These are phyloP conservation scores for Clarias fuscus DNA, from an alignment of 2,797 vertebrate genomes.

Conservation along the genomic window DNA sequence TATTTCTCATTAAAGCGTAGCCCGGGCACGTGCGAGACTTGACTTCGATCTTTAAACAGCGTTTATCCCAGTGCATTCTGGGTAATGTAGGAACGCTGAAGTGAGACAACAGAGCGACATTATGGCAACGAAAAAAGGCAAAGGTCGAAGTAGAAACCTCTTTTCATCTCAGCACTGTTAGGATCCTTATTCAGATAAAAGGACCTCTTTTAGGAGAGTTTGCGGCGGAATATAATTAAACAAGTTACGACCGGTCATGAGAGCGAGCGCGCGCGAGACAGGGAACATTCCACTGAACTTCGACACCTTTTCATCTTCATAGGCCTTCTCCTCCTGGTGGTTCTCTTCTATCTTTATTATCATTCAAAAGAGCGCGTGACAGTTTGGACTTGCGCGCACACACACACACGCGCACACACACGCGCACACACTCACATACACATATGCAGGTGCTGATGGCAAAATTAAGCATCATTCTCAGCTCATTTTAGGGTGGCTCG, in stretches of 20 bases:
- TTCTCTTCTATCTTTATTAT: background rate
- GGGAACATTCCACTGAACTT: background rate
- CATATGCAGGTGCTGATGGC: slow-evolving; percentile 11
- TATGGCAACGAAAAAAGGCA: background rate
- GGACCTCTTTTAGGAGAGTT: background rate
- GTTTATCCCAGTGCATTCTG: background rate
- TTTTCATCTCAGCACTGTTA: background rate
- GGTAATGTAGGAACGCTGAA: background rate
- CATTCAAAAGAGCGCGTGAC: slow-evolving; percentile 26
- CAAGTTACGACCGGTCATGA: background rate
- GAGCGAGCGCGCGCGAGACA: background rate
- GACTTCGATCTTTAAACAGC: too few species aligned
- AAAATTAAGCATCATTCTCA: background rate
- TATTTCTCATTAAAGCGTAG: too few species aligned
- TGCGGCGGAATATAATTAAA: background rate
- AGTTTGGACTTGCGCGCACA: slow-evolving; percentile 30
- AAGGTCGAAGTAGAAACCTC: background rate
- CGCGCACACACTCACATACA: background rate
- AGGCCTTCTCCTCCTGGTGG: background rate
- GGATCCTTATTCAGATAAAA: background rate
- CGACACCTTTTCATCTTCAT: background rate
- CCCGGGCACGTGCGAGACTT: too few species aligned
- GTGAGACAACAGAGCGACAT: background rate
- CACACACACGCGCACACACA: slow-evolving; percentile 31
- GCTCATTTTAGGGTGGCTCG: background rate